Evolutionary conservation across 2,797 vertebrate genomes (phyloP).

Genomic region (Clarias fuscus): DNA sequence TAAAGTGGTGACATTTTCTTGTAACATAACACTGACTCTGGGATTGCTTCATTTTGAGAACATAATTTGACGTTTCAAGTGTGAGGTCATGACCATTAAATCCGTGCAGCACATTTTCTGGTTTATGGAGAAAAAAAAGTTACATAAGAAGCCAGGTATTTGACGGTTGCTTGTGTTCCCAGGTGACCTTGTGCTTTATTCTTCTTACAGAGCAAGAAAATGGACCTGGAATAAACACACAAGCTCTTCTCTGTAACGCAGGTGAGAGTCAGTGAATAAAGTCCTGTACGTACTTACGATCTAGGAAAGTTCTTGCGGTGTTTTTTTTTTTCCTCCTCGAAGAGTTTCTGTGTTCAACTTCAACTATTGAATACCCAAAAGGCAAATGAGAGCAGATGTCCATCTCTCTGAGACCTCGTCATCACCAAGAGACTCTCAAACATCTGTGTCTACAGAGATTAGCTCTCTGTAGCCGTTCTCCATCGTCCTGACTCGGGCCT

Average conservation of each 20-base stretch:
- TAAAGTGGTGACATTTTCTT: background rate
- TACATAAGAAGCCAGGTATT: background rate
- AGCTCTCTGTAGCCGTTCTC: no score
- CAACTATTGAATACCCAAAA: background rate
- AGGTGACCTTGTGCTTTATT: background rate
- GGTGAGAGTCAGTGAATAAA: no score
- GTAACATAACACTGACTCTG: background rate
- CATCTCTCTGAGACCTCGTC: no score
- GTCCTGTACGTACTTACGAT: no score
- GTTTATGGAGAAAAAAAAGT: background rate
- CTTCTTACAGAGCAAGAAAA: background rate
- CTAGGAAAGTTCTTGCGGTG: no score
- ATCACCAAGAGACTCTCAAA: no score
- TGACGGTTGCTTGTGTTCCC: background rate
- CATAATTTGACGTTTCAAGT: background rate
- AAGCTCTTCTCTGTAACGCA: no score
- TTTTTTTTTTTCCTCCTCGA: constrained; percentile 9
- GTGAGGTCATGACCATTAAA: background rate
- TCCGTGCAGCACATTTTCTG: background rate
- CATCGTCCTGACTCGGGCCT: no score
- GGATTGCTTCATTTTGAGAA: background rate
- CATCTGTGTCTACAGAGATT: no score
- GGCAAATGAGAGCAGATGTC: constrained; percentile 21
- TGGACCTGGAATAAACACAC: background rate
- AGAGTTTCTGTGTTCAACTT: background rate